Evolutionary conservation across 2,797 vertebrate species (phyloP).

Genomic region (Arnoldichthys spilopterus): DNA sequence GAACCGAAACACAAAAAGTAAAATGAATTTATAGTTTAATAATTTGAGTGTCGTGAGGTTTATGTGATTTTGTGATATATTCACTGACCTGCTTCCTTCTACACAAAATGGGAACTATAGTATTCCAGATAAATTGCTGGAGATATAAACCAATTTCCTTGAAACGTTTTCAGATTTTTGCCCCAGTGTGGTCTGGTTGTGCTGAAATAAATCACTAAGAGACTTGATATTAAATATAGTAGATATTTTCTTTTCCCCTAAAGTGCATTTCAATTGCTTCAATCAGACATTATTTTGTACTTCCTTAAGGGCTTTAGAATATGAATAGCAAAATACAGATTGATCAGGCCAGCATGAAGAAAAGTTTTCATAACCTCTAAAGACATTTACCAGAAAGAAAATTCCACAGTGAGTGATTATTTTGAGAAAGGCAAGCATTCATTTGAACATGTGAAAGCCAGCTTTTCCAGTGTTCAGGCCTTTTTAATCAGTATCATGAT

Average conservation of each 20-base stretch:
- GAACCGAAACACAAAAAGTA: conserved; percentile 37
- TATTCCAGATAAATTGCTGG: background rate
- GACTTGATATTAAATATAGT: conserved; percentile 8
- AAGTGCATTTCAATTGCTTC: background rate
- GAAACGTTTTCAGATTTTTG: background rate
- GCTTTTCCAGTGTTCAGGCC: background rate
- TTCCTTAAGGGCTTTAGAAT: background rate
- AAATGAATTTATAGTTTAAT: background rate
- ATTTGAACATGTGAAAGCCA: background rate
- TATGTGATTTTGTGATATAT: background rate
- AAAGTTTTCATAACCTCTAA: background rate
- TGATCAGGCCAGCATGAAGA: background rate
- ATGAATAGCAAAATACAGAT: background rate
- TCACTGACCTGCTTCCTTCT: background rate
- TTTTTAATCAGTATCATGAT: background rate
- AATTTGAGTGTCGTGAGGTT: background rate
- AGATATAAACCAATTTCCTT: background rate
- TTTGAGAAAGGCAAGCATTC: background rate
- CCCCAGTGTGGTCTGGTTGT: conserved; percentile 3
- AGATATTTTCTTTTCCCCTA: background rate
- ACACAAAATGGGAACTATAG: background rate
- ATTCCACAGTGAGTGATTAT: background rate
- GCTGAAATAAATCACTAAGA: conserved; percentile 12
- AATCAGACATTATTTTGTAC: conserved; percentile 19
- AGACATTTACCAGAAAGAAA: conserved; percentile 2